Evolutionary conservation across 2,113 vertebrate species (phyloP).

Genomic region (Spilogale gracilis): DNA sequence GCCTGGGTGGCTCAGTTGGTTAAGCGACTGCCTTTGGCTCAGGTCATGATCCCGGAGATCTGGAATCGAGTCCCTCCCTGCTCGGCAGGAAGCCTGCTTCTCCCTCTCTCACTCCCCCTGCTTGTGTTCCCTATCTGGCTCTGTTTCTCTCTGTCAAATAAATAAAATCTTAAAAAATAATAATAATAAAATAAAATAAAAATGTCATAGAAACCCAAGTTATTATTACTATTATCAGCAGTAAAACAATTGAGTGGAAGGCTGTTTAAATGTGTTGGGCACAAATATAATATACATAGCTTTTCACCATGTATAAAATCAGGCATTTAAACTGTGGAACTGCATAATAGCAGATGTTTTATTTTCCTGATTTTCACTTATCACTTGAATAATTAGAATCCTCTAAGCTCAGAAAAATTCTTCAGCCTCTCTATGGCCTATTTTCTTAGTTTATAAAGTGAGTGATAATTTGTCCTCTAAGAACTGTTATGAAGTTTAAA

Average conservation of each 20-base stretch:
- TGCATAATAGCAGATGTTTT: background rate
- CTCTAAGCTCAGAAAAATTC: background rate
- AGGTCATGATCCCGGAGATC: no score
- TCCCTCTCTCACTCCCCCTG: no score
- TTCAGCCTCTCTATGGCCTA: background rate
- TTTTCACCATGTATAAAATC: background rate
- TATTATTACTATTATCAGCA: background rate
- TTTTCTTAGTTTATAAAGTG: background rate
- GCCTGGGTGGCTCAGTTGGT: no score
- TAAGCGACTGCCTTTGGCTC: no score
- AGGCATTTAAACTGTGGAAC: background rate
- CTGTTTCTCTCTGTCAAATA: no score
- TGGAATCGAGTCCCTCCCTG: no score
- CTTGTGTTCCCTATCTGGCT: no score
- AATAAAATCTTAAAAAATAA: no score
- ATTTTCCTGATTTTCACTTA: background rate
- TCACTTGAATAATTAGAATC: background rate
- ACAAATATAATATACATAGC: background rate
- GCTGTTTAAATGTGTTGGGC: background rate
- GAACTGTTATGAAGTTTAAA: background rate
- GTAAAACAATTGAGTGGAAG: background rate
- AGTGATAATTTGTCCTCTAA: background rate
- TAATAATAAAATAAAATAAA: conserved; percentile 24
- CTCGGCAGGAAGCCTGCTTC: no score
- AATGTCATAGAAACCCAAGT: background rate